These are phyloP conservation scores for Drosophila helvetica DNA, from an alignment of 2,888 invertebrate species.

Conservation along the genomic window DNA sequence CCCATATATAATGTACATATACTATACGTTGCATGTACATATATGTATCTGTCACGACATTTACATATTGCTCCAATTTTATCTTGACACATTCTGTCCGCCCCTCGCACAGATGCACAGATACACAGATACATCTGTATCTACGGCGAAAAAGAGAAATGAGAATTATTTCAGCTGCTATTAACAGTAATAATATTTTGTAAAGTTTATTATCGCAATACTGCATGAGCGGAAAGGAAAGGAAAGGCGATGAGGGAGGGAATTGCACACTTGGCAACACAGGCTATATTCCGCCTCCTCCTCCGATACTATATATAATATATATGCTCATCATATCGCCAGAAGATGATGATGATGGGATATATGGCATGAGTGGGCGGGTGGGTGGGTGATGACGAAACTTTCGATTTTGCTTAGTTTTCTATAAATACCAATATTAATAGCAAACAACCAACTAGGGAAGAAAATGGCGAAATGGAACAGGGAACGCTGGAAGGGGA, in stretches of 20 bases:
- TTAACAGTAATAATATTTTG: constrained; percentile 68
- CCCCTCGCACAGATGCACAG: constrained; percentile 36
- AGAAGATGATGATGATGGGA: background rate
- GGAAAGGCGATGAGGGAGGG: background rate
- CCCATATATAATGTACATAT: background rate
- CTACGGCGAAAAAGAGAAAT: constrained; percentile 12
- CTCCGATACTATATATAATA: constrained; percentile 1
- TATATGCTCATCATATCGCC: background rate
- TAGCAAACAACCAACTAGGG: too few species aligned
- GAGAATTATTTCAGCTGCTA: constrained; percentile 56
- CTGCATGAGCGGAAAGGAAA: constrained; percentile 8
- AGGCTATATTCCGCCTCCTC: background rate
- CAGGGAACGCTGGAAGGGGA: background rate
- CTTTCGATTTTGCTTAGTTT: constrained; percentile 34
- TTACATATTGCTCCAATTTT: constrained; percentile 71
- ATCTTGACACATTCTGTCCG: constrained; percentile 44
- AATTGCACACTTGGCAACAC: constrained; percentile 4
- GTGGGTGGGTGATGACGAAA: background rate
- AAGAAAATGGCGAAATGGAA: background rate
- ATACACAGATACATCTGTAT: constrained; percentile 8
- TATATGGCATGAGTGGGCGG: background rate
- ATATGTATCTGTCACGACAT: constrained; percentile 44
- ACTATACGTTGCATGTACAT: constrained; percentile 6
- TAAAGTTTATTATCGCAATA: constrained; percentile 54
- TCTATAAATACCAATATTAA: background rate